phyloP scores from a whole-genome alignment of 2,797 vertebrate species.

The Benthosema pterotum region DNA sequence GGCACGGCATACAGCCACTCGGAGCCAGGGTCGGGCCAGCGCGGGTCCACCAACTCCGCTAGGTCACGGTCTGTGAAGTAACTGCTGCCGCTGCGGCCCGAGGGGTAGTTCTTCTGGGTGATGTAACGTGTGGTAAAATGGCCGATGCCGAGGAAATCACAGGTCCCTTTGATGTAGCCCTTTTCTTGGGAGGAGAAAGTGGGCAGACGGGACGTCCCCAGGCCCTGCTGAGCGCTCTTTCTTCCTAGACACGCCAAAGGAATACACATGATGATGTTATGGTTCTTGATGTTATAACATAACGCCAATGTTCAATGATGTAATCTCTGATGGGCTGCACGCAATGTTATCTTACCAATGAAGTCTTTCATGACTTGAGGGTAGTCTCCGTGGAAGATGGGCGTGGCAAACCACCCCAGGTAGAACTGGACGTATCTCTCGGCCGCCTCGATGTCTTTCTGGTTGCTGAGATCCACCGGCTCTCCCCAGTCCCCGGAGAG shows the following conservation, averaged over 20 bases:
- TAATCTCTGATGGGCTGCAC: background rate
- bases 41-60: conserved; percentile 89
- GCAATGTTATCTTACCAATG: conserved; percentile 78
- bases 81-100: conserved; percentile 75
- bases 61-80: conserved; percentile 89
- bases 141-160: conserved; percentile 91
- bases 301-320: background rate
- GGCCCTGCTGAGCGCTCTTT: conserved; percentile 88
- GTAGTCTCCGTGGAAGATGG: conserved; percentile 94
- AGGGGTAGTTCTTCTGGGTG: conserved; percentile 83
- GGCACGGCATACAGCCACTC: conserved; percentile 91
- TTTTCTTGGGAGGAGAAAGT: conserved; percentile 91
- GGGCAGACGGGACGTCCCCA: conserved; percentile 86
- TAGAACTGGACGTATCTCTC: conserved; percentile 94
- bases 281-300: background rate
- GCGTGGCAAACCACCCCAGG: conserved; percentile 95
- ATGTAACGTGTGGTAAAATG: conserved; percentile 93
- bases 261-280: background rate
- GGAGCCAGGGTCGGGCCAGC: conserved; percentile 89
- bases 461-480: conserved; percentile 87
- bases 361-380: conserved; percentile 95
- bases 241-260: conserved; percentile 73
- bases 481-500: conserved; percentile 91
- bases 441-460: conserved; percentile 88
- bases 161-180: conserved; percentile 91